Base-by-base conservation (phyloP, 2,888 invertebrate genomes). In the Acanthosepion pharaonis region DNA sequence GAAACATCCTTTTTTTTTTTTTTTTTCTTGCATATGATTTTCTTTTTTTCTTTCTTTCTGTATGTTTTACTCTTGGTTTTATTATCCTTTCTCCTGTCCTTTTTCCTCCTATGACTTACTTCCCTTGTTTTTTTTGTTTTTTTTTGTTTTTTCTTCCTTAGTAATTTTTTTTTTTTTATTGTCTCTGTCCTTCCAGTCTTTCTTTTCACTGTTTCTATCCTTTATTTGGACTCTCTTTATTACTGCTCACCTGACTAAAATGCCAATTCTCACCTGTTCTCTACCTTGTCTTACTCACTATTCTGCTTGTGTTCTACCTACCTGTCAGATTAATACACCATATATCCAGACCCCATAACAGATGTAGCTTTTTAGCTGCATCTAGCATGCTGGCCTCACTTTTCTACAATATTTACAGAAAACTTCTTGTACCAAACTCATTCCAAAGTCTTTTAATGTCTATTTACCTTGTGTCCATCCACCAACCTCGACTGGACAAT, bases 261-360 rank as follows among this genome's bases (percentile, higher is more conserved):
- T 78, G n/a, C n/a, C n/a, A 78, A 78, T 78, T 15, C 78, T 78
- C 78, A 78, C 78, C 78, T 78, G 78, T 78, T 78, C 15, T 78
- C n/a, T 78, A 23, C 28, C 78, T 78, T n/a, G 28, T 28, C 11
- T n/a, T 78, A 78, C 78, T n/a, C 11, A 33, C n/a, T 33, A n/a
- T n/a, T 78, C n/a, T n/a, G 78, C n/a, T n/a, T 78, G 78, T n/a
- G 78, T 33, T 78, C 78, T 78, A 78, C 78, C 78, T 78, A 78
- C 78, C 78, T 78, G 78, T 78, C 78, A 78, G 78, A 78, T 78
- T n/a, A 78, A 33, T n/a, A n/a, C n/a, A 33, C 78, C 78, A n/a
- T 78, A 78, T n/a, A 78, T 78, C 78, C 15, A 78, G n/a, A 18
- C 78, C 78, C 78, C 78, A 78, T 78, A n/a, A 78, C 78, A 78